Conservation (phyloP, 1,140 invertebrate species). For the Lasaia peninsularis region DNA sequence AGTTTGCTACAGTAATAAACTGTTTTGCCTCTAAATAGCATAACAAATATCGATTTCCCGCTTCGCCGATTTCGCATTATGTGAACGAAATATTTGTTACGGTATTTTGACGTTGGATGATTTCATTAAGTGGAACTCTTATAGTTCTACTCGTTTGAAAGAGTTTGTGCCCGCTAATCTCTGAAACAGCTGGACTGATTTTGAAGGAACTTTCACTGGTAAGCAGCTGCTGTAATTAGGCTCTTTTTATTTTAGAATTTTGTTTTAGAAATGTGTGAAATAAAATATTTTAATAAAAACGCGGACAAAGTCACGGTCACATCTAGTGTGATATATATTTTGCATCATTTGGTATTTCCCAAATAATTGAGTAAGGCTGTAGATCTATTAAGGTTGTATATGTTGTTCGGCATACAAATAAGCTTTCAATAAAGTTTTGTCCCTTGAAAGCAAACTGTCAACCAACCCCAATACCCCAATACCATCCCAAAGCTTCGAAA, state of each 20-base stretch:
- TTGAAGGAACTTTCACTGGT: no score
- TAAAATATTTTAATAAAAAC: no score
- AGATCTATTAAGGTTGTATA: slow-evolving; percentile 34
- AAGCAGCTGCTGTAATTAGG: no score
- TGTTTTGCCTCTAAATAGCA: slow-evolving; percentile 24
- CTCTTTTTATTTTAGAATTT: no score
- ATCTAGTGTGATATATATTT: slow-evolving; percentile 3
- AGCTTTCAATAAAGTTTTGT: slow-evolving; percentile 41
- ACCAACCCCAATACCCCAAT: slow-evolving; percentile 27
- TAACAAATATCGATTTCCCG: slow-evolving; percentile 51
- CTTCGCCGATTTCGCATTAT: slow-evolving; percentile 31
- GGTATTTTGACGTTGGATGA: background rate
- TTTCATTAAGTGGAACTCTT: no score
- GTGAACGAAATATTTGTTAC: slow-evolving; percentile 6
- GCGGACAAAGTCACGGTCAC: no score
- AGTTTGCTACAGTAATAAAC: slow-evolving; percentile 9
- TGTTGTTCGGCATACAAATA: slow-evolving; percentile 40
- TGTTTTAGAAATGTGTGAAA: no score
- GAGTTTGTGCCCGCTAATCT: no score
- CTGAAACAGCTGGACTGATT: no score
- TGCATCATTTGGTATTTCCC: slow-evolving; percentile 17
- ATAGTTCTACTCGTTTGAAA: background rate
- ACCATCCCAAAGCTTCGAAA: slow-evolving; percentile 27
- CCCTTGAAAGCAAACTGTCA: slow-evolving; percentile 44
- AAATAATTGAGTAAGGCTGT: slow-evolving; percentile 2